Conservation (phyloP, 2,888 invertebrate species). For the Vesta saturnalis region DNA sequence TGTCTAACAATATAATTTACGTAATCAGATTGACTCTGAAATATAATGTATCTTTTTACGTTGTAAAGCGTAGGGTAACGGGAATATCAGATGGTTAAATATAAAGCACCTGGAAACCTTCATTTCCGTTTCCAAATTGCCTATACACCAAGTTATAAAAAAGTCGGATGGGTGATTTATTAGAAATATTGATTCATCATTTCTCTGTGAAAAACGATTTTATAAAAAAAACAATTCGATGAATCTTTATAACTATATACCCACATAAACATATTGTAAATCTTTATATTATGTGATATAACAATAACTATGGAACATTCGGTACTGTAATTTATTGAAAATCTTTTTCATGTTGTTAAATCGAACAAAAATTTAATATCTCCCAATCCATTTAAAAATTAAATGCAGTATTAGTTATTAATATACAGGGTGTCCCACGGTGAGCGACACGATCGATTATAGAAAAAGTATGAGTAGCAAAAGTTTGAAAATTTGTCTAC, state of each 20-base stretch:
- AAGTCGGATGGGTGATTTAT: conserved; percentile 7
- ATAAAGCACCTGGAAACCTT: conserved; percentile 21
- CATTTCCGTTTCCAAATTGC: conserved; percentile 30
- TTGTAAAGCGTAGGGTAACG: not conserved
- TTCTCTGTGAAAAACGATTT: not conserved
- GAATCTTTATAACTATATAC: not conserved
- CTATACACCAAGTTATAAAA: conserved; percentile 18
- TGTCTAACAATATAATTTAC: too few species aligned
- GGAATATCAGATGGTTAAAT: conserved; percentile 23
- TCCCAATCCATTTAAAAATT: too few species aligned
- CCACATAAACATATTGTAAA: too few species aligned
- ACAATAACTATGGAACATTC: not conserved
- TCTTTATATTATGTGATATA: not conserved
- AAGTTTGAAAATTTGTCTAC: too few species aligned
- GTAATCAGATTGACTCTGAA: too few species aligned
- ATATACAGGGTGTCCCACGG: too few species aligned
- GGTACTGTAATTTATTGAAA: too few species aligned
- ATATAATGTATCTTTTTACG: not conserved
- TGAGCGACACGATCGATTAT: too few species aligned
- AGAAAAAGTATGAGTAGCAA: too few species aligned
- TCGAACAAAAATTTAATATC: too few species aligned
- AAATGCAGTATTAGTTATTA: too few species aligned
- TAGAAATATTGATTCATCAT: not conserved
- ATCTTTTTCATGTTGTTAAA: too few species aligned
- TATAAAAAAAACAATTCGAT: not conserved